These are phyloP conservation scores for Calosoma granatense DNA, from an alignment of 1,140 invertebrate genomes.

Conservation along the genomic window DNA sequence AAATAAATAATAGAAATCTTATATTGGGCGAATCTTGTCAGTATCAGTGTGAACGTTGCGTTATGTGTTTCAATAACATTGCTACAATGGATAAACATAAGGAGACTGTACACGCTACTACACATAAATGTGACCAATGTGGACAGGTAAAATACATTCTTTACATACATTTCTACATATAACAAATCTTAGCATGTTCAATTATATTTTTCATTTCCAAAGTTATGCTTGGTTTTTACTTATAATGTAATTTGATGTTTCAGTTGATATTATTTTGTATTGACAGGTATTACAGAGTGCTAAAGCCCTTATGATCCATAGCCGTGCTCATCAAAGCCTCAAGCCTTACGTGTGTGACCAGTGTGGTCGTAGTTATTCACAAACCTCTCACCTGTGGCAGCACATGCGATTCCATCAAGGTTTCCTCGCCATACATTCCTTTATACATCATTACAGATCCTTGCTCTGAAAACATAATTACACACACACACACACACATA, in stretches of 20 bases:
- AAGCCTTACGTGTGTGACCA: constrained; percentile 48
- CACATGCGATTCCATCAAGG: constrained; percentile 49
- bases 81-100: constrained; percentile 28
- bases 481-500: no score
- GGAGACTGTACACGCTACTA: constrained; percentile 33
- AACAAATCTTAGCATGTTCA: no score
- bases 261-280: constrained; percentile 12
- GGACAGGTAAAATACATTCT: constrained; percentile 32
- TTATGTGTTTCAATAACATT: constrained; percentile 26
- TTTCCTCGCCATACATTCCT: no score
- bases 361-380: constrained; percentile 48
- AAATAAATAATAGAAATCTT: constrained; percentile 17
- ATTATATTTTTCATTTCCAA: no score
- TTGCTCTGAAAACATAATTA: neutral
- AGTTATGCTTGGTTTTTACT: neutral
- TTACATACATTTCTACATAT: neutral
- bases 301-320: constrained; percentile 35
- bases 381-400: constrained; percentile 50
- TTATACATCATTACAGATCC: neutral
- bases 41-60: constrained; percentile 32
- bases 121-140: constrained; percentile 40
- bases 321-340: constrained; percentile 36
- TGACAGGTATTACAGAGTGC: constrained; percentile 33
- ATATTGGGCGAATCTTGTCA: constrained; percentile 25
- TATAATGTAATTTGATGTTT: neutral